phyloP scores from a whole-genome alignment of 2,888 invertebrate species.

The Drosophila mulleri region DNA sequence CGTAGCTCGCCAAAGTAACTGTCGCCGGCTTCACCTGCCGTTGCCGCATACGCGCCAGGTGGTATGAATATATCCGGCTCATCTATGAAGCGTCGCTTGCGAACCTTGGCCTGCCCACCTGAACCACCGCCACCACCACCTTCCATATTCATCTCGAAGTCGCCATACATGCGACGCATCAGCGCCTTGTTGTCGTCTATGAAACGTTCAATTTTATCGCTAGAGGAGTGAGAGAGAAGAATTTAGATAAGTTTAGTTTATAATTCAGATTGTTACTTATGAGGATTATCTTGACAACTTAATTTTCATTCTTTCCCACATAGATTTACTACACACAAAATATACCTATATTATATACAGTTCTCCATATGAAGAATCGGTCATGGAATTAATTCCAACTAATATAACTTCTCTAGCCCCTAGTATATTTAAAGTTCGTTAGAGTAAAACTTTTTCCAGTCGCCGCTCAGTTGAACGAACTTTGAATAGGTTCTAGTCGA shows the following conservation, averaged over 20 bases:
- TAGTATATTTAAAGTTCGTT: neutral
- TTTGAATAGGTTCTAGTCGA: neutral
- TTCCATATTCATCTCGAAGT: slow-evolving; percentile 89
- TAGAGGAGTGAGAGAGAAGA: slow-evolving; percentile 77
- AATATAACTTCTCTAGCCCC: neutral
- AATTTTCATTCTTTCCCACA: no score
- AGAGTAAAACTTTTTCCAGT: neutral
- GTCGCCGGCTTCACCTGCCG: slow-evolving; percentile 86
- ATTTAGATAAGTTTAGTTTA: no score
- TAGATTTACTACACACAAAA: no score
- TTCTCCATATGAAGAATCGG: no score
- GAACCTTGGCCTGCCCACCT: slow-evolving; percentile 85
- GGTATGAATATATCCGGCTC: slow-evolving; percentile 84
- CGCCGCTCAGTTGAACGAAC: neutral
- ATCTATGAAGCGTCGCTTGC: slow-evolving; percentile 84
- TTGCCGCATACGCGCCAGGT: slow-evolving; percentile 87
- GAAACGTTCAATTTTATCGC: slow-evolving; percentile 95
- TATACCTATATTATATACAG: no score
- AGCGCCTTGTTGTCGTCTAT: slow-evolving; percentile 97
- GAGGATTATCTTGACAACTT: no score
- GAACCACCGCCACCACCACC: slow-evolving; percentile 81
- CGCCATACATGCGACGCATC: slow-evolving; percentile 97
- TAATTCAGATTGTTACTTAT: no score
- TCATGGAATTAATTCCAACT: no score
- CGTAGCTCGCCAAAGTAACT: slow-evolving; percentile 87